phyloP scores from a whole-genome alignment of 2,888 invertebrate species.

The Drosophila greeni region DNA sequence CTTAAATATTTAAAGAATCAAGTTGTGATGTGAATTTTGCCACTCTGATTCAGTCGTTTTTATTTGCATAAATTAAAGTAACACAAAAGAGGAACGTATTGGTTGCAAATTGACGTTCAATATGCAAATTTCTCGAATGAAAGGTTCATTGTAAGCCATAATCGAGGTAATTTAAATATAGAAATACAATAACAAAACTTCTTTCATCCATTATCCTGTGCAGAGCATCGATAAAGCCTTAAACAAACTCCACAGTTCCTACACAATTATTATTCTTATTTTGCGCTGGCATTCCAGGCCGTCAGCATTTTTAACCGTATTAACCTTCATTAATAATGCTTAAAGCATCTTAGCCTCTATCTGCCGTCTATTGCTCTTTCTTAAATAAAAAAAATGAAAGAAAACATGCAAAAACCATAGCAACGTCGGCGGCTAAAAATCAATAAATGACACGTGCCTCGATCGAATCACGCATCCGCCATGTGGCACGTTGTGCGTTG shows the following conservation, averaged over 20 bases:
- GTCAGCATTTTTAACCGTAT: conserved; percentile 18
- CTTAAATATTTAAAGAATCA: neutral
- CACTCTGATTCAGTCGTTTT: neutral
- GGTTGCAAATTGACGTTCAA: neutral
- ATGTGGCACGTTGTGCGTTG: conserved; percentile 26
- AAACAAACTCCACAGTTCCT: no score
- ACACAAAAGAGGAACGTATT: neutral
- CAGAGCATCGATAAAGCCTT: neutral
- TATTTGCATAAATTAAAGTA: conserved; percentile 7
- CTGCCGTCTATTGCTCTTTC: conserved; percentile 17
- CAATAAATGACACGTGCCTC: conserved; percentile 41
- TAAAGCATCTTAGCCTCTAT: conserved; percentile 21
- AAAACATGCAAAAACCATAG: conserved; percentile 20
- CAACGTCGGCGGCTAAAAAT: conserved; percentile 27
- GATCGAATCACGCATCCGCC: conserved; percentile 36
- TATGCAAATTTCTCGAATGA: conserved; percentile 8
- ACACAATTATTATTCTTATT: conserved; percentile 6
- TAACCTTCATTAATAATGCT: conserved; percentile 32
- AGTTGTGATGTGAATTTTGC: neutral
- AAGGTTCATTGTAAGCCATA: neutral
- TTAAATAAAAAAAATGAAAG: conserved; percentile 1
- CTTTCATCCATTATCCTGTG: neutral
- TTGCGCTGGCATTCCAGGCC: conserved; percentile 1
- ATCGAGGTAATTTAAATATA: neutral
- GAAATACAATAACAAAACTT: neutral